Percentiles rank a stretch among this genome's conserved stretches.
Evolutionary conservation across 1,140 invertebrate genomes (phyloP).

Genomic region (Panagrolaimus sp.): DNA sequence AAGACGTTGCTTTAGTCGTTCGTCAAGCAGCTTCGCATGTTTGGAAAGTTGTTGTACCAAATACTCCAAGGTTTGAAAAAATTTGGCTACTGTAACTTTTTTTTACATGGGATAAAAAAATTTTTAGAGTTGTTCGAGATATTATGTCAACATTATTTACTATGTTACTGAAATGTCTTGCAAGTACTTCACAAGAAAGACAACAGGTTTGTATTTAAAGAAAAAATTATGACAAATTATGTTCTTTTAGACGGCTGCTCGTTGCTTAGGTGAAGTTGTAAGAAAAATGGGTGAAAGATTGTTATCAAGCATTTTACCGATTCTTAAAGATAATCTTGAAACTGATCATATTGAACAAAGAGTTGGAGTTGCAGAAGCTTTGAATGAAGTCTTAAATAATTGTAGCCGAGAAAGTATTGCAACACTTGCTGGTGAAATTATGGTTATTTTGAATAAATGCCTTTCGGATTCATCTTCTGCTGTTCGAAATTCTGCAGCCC

Average conservation of each 20-base stretch:
- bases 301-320: conserved; percentile 93
- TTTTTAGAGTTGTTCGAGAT: conserved; percentile 87
- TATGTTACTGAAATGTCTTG: conserved; percentile 60
- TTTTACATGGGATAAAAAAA: no score
- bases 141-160: conserved; percentile 89
- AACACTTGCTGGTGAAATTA: conserved; percentile 28
- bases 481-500: not conserved
- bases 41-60: conserved; percentile 58
- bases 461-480: conserved; percentile 9
- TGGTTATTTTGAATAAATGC: conserved; percentile 59
- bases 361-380: conserved; percentile 93
- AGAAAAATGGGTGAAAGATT: conserved; percentile 94
- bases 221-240: no score
- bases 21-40: conserved; percentile 71
- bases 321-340: conserved; percentile 84
- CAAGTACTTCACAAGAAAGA: conserved; percentile 69
- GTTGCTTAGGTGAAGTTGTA: conserved; percentile 92
- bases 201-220: conserved; percentile 22
- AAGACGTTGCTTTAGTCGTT: conserved; percentile 91
- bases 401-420: conserved; percentile 85
- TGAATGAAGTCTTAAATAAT: conserved; percentile 94
- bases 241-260: conserved; percentile 70
- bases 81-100: no score
- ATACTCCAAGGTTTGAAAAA: no score
- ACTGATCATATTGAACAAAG: conserved; percentile 77